Evolutionary conservation across 2,113 vertebrate genomes (phyloP), one percentile per base, ranked within the genome.

Genomic region (Cepphus grylle): DNA sequence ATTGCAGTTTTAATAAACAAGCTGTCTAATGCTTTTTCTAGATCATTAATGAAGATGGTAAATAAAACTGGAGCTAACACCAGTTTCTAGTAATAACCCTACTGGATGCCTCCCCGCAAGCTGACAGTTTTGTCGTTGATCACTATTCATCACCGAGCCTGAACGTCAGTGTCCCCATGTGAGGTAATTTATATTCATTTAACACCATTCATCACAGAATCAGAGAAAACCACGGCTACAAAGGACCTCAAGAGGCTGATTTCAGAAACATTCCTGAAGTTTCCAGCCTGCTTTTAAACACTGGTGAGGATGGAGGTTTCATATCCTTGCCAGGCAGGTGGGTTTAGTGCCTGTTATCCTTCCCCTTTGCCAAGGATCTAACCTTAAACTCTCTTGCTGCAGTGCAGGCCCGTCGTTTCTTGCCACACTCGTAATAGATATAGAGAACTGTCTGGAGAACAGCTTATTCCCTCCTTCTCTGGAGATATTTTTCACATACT

Each of bases 131-230:
- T 95, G 96, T 86, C 21, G 8, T 92, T 95, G 91, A 97, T 95
- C 86, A 73, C 93, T 95, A 95, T 97, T 96, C 94, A 97, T 96
- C 96, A 95, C 86, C 5, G 5, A 87, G 93, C 86, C 78, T 80
- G 88, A 72, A 82, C 1, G 32, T 91, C 96, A 92, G 86, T 85
- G 83, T 94, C 93, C 78, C 94, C 6, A 0, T 91, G 96, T 94
- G 95, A 95, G 86, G 86, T 87, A 95, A 97, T 97, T 97, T 94
- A 94, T 94, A 97, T 96, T 95, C 62, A 95, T 96, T 96, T 97
- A 95, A 70, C 42, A 86, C 76, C 62, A 96, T 95, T 96, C 93
- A 93, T 96, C 94, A 90, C 81, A 82, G 62, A 93, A 90, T 82
- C 81, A 26, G 84, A 93, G 87, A 88, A 97, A 96, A 97, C 70